A percentile compares a stretch with the other conserved stretches of the same genome.
Evolutionary conservation across 2,797 vertebrate genomes (phyloP).

Genomic region (Hydrocynus forskahlii): DNA sequence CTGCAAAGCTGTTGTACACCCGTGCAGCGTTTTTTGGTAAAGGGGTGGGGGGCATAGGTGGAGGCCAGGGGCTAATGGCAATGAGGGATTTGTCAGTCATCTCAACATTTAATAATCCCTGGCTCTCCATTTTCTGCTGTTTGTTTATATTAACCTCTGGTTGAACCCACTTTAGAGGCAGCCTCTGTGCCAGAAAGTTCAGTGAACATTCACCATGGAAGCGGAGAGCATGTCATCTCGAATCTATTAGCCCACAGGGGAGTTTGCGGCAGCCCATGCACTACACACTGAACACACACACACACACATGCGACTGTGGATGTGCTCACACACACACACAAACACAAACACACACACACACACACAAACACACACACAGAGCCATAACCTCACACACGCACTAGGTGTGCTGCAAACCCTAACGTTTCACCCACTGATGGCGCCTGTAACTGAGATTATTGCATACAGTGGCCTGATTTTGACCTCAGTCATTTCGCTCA

Average conservation of each 20-base stretch:
- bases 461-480: slow-evolving; percentile 69
- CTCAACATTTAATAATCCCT: slow-evolving; percentile 92
- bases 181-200: slow-evolving; percentile 92
- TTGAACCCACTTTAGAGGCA: slow-evolving; percentile 98
- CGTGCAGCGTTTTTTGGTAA: slow-evolving; percentile 68
- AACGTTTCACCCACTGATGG: slow-evolving; percentile 74
- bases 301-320: slow-evolving; percentile 48
- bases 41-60: slow-evolving; percentile 70
- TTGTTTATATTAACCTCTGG: slow-evolving; percentile 98
- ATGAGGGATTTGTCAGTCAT: slow-evolving; percentile 92
- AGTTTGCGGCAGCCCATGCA: slow-evolving; percentile 79
- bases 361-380: slow-evolving; percentile 54
- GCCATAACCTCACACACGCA: slow-evolving; percentile 54
- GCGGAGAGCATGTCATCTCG: slow-evolving; percentile 90
- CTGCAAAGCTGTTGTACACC: slow-evolving; percentile 59
- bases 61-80: slow-evolving; percentile 92
- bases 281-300: slow-evolving; percentile 63
- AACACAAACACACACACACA: slow-evolving; percentile 45
- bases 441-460: slow-evolving; percentile 83
- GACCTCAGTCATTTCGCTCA: slow-evolving; percentile 74
- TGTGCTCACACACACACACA: slow-evolving; percentile 55
- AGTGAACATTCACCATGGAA: slow-evolving; percentile 90
- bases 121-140: slow-evolving; percentile 90
- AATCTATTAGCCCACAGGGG: slow-evolving; percentile 95
- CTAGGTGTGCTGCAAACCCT: slow-evolving; percentile 69